phyloP scores from a whole-genome alignment of 2,888 invertebrate species.

The Phaedon cochleariae region DNA sequence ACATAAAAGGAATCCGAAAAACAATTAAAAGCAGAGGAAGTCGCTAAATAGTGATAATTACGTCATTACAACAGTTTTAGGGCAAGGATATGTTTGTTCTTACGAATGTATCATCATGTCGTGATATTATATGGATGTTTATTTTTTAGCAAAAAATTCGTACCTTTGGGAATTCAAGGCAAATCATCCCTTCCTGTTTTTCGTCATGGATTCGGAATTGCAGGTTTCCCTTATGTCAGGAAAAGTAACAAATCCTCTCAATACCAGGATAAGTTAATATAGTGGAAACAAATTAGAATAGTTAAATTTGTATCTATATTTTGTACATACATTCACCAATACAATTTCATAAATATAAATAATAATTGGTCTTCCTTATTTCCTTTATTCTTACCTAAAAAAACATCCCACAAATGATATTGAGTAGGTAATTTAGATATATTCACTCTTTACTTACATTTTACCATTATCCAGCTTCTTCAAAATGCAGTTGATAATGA shows the following conservation, averaged over 20 bases:
- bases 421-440: too few relatives aligned
- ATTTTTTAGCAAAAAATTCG: constrained; percentile 61
- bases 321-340: neutral
- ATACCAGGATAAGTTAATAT: constrained; percentile 76
- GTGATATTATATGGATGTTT: neutral
- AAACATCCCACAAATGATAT: too few relatives aligned
- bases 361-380: too few relatives aligned
- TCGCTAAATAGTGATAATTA: neutral
- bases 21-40: neutral
- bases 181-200: constrained; percentile 85
- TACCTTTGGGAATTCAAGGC: constrained; percentile 76
- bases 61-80: neutral
- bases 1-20: neutral
- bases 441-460: too few relatives aligned
- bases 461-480: too few relatives aligned
- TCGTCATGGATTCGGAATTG: constrained; percentile 83
- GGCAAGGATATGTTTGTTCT: neutral
- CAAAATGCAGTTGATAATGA: too few relatives aligned
- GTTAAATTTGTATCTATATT: neutral
- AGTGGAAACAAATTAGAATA: neutral
- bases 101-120: neutral
- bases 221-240: constrained; percentile 84
- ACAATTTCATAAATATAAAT: too few relatives aligned
- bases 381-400: too few relatives aligned
- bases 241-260: constrained; percentile 83